A percentile compares a stretch with the other conserved stretches of the same genome.
Evolutionary conservation across 2,797 vertebrate genomes (phyloP).

Genomic region (Pangasius mekongensis): DNA sequence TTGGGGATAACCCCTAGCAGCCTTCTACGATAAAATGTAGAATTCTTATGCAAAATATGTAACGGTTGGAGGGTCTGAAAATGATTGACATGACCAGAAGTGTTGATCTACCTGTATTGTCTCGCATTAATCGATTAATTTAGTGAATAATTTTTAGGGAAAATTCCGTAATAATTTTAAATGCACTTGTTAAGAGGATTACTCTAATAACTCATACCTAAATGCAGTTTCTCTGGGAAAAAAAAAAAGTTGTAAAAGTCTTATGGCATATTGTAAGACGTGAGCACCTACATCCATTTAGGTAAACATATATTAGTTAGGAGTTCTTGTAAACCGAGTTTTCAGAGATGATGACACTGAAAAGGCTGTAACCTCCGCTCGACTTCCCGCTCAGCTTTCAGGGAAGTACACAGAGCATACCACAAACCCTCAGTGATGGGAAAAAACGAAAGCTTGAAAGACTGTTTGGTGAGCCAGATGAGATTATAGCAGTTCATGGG

Average conservation of each 20-base stretch:
- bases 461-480: background rate
- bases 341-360: background rate
- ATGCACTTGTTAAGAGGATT: background rate
- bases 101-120: background rate
- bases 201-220: background rate
- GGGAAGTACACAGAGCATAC: background rate
- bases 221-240: background rate
- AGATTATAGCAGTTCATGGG: slow-evolving; percentile 24
- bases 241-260: background rate
- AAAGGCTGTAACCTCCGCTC: background rate
- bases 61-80: background rate
- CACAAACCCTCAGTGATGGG: background rate
- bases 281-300: background rate
- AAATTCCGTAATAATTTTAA: background rate
- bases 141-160: background rate
- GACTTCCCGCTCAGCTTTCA: background rate
- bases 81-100: background rate
- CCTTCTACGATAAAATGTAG: background rate
- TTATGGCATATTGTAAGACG: background rate
- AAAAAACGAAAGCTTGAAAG: background rate
- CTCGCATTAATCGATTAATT: background rate
- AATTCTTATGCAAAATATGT: background rate
- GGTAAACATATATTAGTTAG: background rate
- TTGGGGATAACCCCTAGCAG: background rate
- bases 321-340: background rate